Conservation (phyloP, 2,888 invertebrate genomes). For the Timema podura region DNA sequence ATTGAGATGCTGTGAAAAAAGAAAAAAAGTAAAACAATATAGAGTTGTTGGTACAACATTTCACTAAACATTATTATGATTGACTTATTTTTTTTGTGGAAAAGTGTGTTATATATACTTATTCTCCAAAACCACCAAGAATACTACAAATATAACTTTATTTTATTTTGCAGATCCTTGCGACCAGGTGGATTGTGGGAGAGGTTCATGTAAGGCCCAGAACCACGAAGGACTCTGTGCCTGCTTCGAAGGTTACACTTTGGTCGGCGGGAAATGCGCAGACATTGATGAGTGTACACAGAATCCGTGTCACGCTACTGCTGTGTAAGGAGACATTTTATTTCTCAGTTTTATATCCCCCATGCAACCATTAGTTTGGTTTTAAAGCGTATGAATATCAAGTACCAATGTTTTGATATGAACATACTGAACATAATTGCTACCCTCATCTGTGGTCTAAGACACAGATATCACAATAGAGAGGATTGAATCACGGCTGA, state of each 20-base stretch:
- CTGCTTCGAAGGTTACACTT: constrained; percentile 70
- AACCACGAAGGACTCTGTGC: constrained; percentile 69
- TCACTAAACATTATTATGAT: no score
- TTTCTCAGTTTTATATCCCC: background rate
- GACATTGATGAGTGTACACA: constrained; percentile 77
- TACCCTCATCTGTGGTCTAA: background rate
- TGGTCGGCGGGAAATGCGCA: constrained; percentile 63
- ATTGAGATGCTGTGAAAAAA: no score
- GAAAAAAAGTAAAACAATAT: no score
- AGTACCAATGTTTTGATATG: no score
- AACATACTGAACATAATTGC: background rate
- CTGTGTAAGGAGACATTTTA: constrained; percentile 48
- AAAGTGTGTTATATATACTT: no score
- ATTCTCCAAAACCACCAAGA: no score
- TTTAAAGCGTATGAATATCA: no score
- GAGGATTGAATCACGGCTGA: no score
- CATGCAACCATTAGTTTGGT: background rate
- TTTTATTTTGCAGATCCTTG: constrained; percentile 65
- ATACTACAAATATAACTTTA: no score
- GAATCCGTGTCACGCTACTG: constrained; percentile 75
- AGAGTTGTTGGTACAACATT: no score
- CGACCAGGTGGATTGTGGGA: constrained; percentile 70
- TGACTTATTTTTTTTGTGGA: no score
- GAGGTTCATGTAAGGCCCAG: constrained; percentile 70
- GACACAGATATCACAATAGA: background rate